Evolutionary conservation across 2,888 invertebrate genomes (phyloP), one percentile per base, ranked within the genome.

Genomic region (Tupiocoris notatus): DNA sequence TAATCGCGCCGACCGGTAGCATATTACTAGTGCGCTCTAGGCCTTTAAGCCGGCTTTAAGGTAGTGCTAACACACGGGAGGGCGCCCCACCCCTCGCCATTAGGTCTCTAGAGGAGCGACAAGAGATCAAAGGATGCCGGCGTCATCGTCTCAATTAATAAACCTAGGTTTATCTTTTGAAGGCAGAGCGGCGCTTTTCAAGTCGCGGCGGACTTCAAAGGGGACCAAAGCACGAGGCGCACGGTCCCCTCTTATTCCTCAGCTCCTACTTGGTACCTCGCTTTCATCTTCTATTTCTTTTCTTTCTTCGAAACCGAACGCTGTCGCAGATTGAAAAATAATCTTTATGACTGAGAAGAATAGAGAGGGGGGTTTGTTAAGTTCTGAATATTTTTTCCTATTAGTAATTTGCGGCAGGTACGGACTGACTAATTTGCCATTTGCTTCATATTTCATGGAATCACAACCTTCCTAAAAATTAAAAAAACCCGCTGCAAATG

Each of bases 141-240:
- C 75, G 64, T 75, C 75, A 75, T 75, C 75, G 75, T 57, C 75
- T 75, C 75, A 75, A 75, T 75, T 75, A 75, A 75, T 75, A 75
- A 75, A 75, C 75, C 56, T 64, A 23, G 75, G 75, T 75, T 39
- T 75, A 75, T 75, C 75, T 65, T 54, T 62, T 61, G 73, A 61
- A 57, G 24, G 22, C 25, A 54, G 58, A 56, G 67, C 76, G 76
- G 76, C 56, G 57, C 70, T 54, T 76, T 76, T 76, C 68, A 76
- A 68, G 71, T 56, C 57, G 68, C 70, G 76, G 77, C 63, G 56
- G 61, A 68, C 61, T 64, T 59, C 71, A 71, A 77, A 71, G 71
- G 71, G 1, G 25, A 23, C 21, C 21, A 63, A 63, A 21, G 20
- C 22, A 20, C 39, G 21, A n/a, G n/a, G 59, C 59, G 71, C 62